Percentiles rank a stretch among this genome's conserved stretches.
These are phyloP conservation scores for Reinhardtius hippoglossoides DNA, from an alignment of 2,113 vertebrate genomes.

Conservation along the genomic window DNA sequence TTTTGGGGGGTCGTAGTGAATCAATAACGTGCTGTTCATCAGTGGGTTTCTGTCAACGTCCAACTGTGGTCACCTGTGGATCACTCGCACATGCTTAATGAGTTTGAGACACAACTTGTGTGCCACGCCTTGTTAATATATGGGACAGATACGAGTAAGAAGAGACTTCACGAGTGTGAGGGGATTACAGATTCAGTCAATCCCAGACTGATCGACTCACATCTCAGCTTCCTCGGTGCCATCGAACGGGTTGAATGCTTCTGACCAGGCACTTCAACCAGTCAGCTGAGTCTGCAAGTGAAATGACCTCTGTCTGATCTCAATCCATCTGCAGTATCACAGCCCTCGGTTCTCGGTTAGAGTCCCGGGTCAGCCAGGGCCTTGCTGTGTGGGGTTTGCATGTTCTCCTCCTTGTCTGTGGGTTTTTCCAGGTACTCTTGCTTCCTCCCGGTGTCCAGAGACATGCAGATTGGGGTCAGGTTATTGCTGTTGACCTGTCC, in stretches of 20 bases:
- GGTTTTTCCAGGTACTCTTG: too few relatives aligned
- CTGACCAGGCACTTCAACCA: neutral
- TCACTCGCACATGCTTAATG: neutral
- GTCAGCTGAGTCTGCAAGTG: neutral
- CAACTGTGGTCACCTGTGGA: neutral
- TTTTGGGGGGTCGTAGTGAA: too few relatives aligned
- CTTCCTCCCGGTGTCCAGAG: too few relatives aligned
- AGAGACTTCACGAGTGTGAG: neutral
- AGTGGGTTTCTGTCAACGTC: neutral
- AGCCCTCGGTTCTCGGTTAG: too few relatives aligned
- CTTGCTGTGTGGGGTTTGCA: too few relatives aligned
- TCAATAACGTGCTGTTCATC: constrained; percentile 13
- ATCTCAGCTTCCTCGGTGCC: constrained; percentile 28
- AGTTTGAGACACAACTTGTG: neutral
- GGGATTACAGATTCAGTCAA: constrained; percentile 31
- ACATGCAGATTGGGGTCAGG: too few relatives aligned
- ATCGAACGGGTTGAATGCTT: constrained; percentile 41
- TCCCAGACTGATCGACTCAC: constrained; percentile 20
- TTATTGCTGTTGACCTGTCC: too few relatives aligned
- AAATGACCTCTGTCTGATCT: neutral
- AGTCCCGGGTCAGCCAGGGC: too few relatives aligned
- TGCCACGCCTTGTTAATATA: neutral
- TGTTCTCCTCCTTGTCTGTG: too few relatives aligned
- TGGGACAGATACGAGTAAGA: neutral
- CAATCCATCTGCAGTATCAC: too few relatives aligned